Conservation (phyloP, 2,113 vertebrate species). For the Neolamprologus devosi region DNA sequence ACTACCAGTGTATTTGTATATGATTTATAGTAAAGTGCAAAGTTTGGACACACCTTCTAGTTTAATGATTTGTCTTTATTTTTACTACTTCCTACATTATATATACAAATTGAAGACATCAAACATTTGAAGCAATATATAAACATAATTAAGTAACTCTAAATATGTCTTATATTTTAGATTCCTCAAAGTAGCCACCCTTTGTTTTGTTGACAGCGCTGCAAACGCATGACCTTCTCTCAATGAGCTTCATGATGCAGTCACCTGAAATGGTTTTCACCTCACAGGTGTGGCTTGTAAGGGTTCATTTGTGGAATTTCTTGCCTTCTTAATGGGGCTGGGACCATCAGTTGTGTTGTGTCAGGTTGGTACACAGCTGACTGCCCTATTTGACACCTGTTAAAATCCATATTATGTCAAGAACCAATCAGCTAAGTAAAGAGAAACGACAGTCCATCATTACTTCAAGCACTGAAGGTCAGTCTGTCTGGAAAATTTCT, state of each 20-base stretch:
- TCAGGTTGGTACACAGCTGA: background rate
- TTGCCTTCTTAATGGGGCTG: background rate
- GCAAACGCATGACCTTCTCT: background rate
- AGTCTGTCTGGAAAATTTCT: background rate
- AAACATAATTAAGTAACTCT: background rate
- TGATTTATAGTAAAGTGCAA: background rate
- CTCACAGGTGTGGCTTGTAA: rapidly evolving
- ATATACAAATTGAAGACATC: background rate
- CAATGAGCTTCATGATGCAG: background rate
- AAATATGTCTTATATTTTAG: background rate
- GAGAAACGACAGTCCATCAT: background rate
- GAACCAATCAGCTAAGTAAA: background rate
- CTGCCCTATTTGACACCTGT: background rate
- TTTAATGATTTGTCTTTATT: background rate
- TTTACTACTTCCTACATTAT: background rate
- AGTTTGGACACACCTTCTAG: background rate
- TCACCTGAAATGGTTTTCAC: background rate
- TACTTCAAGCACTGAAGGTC: background rate
- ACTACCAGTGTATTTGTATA: background rate
- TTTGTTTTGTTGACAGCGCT: background rate
- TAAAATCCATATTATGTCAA: background rate
- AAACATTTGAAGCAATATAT: background rate
- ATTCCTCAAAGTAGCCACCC: background rate
- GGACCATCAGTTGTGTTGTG: background rate
- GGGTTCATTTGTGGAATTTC: background rate